Conservation (phyloP, 2,888 invertebrate species). For the Drosophila kokeensis region DNA sequence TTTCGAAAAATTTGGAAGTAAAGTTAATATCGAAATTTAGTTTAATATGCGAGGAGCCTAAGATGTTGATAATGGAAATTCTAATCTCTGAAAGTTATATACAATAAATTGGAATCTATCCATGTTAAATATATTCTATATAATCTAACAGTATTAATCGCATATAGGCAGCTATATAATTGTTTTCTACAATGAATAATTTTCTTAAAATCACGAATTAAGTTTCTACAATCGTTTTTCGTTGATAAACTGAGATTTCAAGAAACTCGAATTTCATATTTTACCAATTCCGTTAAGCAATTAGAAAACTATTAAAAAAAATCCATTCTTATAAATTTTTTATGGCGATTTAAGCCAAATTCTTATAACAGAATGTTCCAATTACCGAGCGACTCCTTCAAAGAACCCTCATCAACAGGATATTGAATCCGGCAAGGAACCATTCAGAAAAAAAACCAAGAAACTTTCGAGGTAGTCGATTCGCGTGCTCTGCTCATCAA, state of each 20-base stretch:
- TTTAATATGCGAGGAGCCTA: not conserved
- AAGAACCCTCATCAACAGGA: not conserved
- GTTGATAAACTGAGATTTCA: not conserved
- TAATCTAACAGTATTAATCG: not conserved
- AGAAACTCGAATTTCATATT: not conserved
- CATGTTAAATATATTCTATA: not conserved
- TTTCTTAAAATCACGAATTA: not conserved
- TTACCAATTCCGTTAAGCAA: not conserved
- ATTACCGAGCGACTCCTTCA: not conserved
- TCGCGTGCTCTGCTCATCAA: conserved; percentile 19
- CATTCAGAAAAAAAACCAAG: not conserved
- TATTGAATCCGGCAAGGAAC: not conserved
- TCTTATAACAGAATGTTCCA: not conserved
- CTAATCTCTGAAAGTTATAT: not conserved
- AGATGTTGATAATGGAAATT: not conserved
- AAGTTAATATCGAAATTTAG: not conserved
- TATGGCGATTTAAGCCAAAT: conserved; percentile 3
- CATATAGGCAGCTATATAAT: not conserved
- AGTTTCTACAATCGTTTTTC: not conserved
- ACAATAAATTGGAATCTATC: not conserved
- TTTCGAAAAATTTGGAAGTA: not conserved
- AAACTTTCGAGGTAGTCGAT: not conserved
- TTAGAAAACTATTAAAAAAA: not conserved
- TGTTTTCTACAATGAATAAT: not conserved
- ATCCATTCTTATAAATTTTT: not conserved